phyloP scores from a whole-genome alignment of 2,888 invertebrate species.

The Peribatodes rhomboidaria region DNA sequence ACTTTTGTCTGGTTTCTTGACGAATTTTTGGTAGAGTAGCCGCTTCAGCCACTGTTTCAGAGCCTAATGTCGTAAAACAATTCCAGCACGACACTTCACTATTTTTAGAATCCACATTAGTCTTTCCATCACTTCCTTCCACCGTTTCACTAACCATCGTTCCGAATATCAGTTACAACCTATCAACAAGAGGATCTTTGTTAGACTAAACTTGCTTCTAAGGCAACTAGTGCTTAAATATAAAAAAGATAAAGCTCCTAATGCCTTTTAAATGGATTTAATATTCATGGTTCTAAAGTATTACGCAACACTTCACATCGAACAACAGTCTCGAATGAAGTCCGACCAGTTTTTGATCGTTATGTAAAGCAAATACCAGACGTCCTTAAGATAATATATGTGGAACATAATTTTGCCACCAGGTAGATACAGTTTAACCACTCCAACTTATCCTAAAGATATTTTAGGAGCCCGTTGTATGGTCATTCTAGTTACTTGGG shows the following conservation, averaged over 20 bases:
- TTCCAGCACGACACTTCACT: constrained; percentile 75
- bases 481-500: constrained; percentile 40
- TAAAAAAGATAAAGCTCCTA: constrained; percentile 55
- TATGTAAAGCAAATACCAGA: constrained; percentile 48
- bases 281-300: constrained; percentile 63
- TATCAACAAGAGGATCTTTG: constrained; percentile 39
- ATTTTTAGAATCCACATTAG: constrained; percentile 49
- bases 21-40: constrained; percentile 67
- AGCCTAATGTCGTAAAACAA: constrained; percentile 66
- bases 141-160: constrained; percentile 50
- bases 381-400: constrained; percentile 48
- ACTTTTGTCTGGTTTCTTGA: constrained; percentile 65
- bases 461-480: constrained; percentile 13
- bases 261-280: constrained; percentile 71
- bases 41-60: constrained; percentile 55
- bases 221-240: constrained; percentile 66
- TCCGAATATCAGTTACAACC: constrained; percentile 34
- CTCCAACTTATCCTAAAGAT: constrained; percentile 12
- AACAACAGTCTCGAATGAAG: constrained; percentile 54
- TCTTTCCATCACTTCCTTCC: constrained; percentile 48
- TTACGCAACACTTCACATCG: constrained; percentile 61
- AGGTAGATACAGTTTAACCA: constrained; percentile 1
- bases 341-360: constrained; percentile 52
- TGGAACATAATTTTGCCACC: constrained; percentile 9
- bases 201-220: constrained; percentile 64